Conservation (phyloP, 2,797 vertebrate genomes). For the Eleutherodactylus coqui region DNA sequence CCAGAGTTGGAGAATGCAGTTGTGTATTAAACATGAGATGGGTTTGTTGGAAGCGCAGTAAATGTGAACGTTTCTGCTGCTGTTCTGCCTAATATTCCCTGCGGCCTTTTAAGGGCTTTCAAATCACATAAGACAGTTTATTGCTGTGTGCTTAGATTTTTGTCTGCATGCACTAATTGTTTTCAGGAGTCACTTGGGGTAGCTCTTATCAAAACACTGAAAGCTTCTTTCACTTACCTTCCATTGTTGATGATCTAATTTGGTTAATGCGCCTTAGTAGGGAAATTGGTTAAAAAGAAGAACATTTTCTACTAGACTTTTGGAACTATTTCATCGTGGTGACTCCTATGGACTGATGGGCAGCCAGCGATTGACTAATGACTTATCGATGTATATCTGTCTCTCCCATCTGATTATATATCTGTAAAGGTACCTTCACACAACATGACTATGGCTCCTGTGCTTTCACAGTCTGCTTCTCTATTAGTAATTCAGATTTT, state of each 20-base stretch:
- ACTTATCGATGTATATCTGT: too few species aligned
- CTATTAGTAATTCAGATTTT: too few species aligned
- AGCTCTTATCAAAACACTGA: constrained; percentile 48
- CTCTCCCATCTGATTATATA: too few species aligned
- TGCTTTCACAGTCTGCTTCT: too few species aligned
- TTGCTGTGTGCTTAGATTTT: constrained; percentile 24
- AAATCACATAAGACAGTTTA: constrained; percentile 42
- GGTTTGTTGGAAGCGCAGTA: constrained; percentile 22
- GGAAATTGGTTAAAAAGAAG: constrained; percentile 16
- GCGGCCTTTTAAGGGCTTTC: constrained; percentile 48
- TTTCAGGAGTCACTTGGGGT: constrained; percentile 60
- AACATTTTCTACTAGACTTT: neutral
- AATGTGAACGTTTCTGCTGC: constrained; percentile 43
- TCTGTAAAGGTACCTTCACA: too few species aligned
- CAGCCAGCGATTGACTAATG: neutral
- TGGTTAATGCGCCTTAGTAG: constrained; percentile 21
- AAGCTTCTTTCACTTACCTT: constrained; percentile 43
- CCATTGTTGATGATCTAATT: constrained; percentile 27
- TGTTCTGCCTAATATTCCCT: constrained; percentile 57
- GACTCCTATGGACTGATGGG: neutral
- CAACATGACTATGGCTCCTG: too few species aligned
- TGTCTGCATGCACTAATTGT: constrained; percentile 57
- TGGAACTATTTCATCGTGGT: neutral
- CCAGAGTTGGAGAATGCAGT: neutral
- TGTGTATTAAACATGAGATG: constrained; percentile 41